Conservation (phyloP, 2,797 vertebrate genomes). For the Botia almorhae region DNA sequence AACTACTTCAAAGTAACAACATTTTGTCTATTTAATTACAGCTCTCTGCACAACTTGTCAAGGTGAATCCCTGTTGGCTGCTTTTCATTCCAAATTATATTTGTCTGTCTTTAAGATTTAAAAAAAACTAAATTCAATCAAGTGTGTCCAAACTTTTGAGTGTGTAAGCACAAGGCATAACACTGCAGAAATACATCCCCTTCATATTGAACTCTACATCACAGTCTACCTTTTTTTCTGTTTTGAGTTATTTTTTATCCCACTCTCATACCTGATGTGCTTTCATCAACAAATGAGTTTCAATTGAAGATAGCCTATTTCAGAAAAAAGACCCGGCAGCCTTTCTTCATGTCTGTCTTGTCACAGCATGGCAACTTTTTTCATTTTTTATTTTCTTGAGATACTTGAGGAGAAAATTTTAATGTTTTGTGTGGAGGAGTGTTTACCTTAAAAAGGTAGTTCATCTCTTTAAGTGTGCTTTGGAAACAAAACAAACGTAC, state of each 20-base stretch:
- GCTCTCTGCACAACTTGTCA: background rate
- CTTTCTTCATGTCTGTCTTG: background rate
- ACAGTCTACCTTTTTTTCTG: no score
- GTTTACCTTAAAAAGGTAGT: background rate
- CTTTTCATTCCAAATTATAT: background rate
- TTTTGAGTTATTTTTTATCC: background rate
- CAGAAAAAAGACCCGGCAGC: background rate
- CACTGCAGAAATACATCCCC: background rate
- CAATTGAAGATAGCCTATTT: background rate
- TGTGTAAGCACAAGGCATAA: background rate
- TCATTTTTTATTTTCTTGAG: background rate
- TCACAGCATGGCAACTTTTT: background rate
- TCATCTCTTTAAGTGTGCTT: background rate
- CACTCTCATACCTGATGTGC: background rate
- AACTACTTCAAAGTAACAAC: background rate
- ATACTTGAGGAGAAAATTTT: constrained; percentile 6
- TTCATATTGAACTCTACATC: background rate
- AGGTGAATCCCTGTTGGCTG: background rate
- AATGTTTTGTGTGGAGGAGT: background rate
- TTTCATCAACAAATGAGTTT: background rate
- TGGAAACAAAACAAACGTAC: no score
- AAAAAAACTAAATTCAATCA: background rate
- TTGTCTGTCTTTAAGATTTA: background rate
- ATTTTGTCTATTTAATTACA: background rate
- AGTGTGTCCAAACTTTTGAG: background rate